A percentile compares a stretch with the other conserved stretches of the same genome.
Evolutionary conservation across 2,797 vertebrate species (phyloP).

Genomic region (Phrynocephalus forsythii): DNA sequence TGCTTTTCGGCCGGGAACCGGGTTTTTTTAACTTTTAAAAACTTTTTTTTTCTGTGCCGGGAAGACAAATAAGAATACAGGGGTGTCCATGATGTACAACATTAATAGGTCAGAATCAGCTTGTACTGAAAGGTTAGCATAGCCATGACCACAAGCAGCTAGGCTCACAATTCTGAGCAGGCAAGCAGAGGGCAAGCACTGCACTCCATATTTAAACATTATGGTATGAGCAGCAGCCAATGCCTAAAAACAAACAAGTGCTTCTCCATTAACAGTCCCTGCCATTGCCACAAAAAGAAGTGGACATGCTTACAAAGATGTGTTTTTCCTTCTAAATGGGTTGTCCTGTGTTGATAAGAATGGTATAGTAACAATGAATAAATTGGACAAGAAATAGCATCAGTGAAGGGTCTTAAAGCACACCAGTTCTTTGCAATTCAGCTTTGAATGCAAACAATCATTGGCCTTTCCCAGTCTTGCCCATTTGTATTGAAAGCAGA

Average conservation of each 20-base stretch:
- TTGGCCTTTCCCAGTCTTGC: not conserved
- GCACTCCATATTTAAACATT: not conserved
- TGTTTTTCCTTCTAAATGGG: too few species aligned
- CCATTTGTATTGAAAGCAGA: constrained; percentile 1
- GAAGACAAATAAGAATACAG: not conserved
- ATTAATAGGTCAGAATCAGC: not conserved
- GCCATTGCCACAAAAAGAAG: not conserved
- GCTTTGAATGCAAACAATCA: not conserved
- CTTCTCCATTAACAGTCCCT: not conserved
- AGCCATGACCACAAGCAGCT: not conserved
- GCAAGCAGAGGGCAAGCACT: not conserved
- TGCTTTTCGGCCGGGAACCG: too few species aligned
- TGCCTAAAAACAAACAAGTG: not conserved
- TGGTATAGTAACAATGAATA: not conserved
- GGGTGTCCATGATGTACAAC: not conserved
- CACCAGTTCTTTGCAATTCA: not conserved
- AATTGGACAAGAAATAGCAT: not conserved
- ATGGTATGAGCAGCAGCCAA: not conserved
- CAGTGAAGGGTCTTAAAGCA: not conserved
- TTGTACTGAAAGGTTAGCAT: not conserved
- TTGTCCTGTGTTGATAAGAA: too few species aligned
- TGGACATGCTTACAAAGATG: too few species aligned
- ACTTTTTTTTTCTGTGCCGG: too few species aligned
- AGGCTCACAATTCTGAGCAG: not conserved
- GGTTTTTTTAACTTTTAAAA: too few species aligned